phyloP scores from a whole-genome alignment of 1,140 invertebrate genomes.

The Lucilia cuprina region DNA sequence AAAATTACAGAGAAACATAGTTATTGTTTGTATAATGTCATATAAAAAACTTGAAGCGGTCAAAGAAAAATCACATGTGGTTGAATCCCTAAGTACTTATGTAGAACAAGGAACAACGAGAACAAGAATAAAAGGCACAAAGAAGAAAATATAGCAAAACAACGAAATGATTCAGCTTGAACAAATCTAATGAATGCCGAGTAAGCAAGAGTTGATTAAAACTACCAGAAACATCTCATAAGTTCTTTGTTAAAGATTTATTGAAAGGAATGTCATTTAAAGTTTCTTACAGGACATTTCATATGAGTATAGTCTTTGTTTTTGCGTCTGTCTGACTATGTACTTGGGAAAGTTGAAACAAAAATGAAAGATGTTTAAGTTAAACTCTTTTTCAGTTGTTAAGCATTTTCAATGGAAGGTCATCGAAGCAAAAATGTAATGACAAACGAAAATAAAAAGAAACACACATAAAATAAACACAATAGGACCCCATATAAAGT shows the following conservation, averaged over 20 bases:
- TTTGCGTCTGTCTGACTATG: neutral
- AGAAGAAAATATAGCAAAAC: neutral
- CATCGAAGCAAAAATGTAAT: slow-evolving; percentile 35
- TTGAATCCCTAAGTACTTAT: neutral
- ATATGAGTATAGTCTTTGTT: neutral
- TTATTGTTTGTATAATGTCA: neutral
- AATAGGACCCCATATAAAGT: neutral
- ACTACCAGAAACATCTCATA: neutral
- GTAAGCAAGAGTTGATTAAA: slow-evolving; percentile 9
- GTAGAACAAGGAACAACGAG: neutral
- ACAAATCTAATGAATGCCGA: neutral
- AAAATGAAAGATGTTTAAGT: neutral
- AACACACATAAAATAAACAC: neutral
- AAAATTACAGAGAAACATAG: neutral
- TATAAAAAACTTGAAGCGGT: neutral
- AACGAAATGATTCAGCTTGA: slow-evolving; percentile 25
- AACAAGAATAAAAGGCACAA: neutral
- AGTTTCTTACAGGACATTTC: neutral
- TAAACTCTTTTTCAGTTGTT: neutral
- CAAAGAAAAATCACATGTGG: neutral
- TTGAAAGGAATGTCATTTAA: neutral
- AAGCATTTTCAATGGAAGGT: slow-evolving; percentile 33
- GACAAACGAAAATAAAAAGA: neutral
- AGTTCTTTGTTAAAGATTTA: neutral
- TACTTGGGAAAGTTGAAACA: neutral